Evolutionary conservation across 2,888 invertebrate genomes (phyloP).

Genomic region (Adineta ricciae): DNA sequence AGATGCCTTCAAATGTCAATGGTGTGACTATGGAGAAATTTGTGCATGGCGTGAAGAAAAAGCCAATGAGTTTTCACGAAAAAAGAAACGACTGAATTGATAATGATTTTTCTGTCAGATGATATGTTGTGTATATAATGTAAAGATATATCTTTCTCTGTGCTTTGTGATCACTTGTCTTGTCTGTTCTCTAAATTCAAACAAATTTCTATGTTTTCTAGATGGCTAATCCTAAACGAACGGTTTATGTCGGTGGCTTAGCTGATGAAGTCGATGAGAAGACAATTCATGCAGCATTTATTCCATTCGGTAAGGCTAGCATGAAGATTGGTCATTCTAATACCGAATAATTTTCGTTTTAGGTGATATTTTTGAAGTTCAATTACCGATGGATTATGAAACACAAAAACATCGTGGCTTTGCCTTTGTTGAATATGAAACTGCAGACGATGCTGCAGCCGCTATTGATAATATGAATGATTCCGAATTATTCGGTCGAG

Average conservation of each 20-base stretch:
- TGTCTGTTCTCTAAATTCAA: no score
- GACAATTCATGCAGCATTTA: conserved; percentile 85
- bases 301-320: conserved; percentile 96
- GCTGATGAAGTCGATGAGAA: conserved; percentile 85
- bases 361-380: conserved; percentile 22
- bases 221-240: conserved; percentile 1
- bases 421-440: conserved; percentile 94
- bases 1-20: conserved; percentile 46
- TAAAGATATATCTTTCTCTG: not conserved
- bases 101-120: not conserved
- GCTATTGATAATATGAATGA: conserved; percentile 99
- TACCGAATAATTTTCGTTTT: no score
- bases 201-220: not conserved
- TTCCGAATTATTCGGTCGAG: conserved; percentile 87
- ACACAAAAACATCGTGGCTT: conserved; percentile 91
- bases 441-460: conserved; percentile 90
- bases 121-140: not conserved
- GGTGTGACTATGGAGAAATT: conserved; percentile 41
- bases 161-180: not conserved
- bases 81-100: conserved; percentile 18
- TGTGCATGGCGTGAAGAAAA: conserved; percentile 44
- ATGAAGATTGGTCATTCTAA: no score
- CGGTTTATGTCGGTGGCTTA: conserved; percentile 49
- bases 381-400: conserved; percentile 13
- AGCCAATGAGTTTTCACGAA: conserved; percentile 35